Evolutionary conservation across 2,888 invertebrate species (phyloP), one percentile per base, ranked within the genome.

Genomic region (Drosophila basisetae): DNA sequence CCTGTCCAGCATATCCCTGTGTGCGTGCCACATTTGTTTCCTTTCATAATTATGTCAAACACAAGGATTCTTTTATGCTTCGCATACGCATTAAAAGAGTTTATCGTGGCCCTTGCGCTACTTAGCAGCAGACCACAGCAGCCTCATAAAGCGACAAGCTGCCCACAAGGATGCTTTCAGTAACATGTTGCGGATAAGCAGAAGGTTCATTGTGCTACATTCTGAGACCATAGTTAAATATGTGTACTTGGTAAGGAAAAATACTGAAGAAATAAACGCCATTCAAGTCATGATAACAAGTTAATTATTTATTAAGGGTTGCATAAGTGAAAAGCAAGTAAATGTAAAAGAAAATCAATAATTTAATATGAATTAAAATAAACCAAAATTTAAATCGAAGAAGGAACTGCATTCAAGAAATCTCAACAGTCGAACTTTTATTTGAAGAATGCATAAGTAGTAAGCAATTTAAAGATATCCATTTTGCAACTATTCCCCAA

Each of bases 31-130:
- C 81, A 90, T 89, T 86, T 89, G 86, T 81, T 83, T 90, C 82
- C 82, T 84, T 91, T 91, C 84, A 76, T 90, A 90, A 89, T 87
- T 89, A 89, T 91, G 91, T 91, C 91, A 91, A 89, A 78, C 83
- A 90, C 91, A 91, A 89, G 82, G 80, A 86, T 86, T 87, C 80
- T 76, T 80, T 81, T 89, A 85, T 90, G 72, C 72, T 68, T 56
- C 52, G 61, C 60, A 68, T n/a, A 60, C 76, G 61, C 65, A 76
- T 70, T 73, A 73, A 80, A 79, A 77, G 86, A 81, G 76, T 83
- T 84, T 86, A 84, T 84, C 84, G 68, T 71, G 56, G 31, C 60
- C 67, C 64, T 74, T 67, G 60, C 60, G 63, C 68, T 64, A 55
- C 78, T 81, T 75, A 71, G 39, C 55, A 37, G 39, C 70, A 39